Percentiles rank a stretch among this genome's conserved stretches.
These are phyloP conservation scores for Callimico goeldii DNA, from an alignment of 2,797 vertebrate genomes.

Conservation along the genomic window DNA sequence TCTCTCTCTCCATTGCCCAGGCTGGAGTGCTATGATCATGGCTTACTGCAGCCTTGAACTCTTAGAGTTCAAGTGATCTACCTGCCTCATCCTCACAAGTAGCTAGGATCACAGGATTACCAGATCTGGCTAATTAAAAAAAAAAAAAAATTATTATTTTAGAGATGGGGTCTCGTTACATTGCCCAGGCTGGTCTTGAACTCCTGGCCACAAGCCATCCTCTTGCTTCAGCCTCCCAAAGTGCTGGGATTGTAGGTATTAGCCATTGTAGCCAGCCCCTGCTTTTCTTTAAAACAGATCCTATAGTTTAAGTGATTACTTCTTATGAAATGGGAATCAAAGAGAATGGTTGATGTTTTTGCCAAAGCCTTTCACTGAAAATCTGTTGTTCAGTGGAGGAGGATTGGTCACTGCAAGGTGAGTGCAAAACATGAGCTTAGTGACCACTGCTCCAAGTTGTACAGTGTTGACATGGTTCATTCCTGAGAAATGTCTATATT, in stretches of 20 bases:
- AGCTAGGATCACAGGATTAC: background rate
- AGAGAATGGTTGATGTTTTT: slow-evolving; percentile 62
- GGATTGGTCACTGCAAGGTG: slow-evolving; percentile 24
- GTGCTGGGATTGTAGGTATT: background rate
- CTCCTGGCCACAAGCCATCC: background rate
- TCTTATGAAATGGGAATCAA: slow-evolving; percentile 63
- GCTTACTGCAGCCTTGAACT: background rate
- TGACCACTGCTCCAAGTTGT: background rate
- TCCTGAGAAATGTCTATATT: background rate
- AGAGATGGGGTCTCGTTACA: background rate
- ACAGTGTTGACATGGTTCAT: background rate
- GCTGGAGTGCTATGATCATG: background rate
- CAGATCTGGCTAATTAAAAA: background rate
- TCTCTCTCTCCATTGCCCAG: background rate
- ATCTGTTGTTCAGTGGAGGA: slow-evolving; percentile 52
- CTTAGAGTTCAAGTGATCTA: background rate
- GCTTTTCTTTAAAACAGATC: slow-evolving; percentile 49
- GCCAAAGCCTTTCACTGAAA: slow-evolving; percentile 51
- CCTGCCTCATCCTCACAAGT: background rate
- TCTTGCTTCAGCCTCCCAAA: background rate
- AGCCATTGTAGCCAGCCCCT: background rate
- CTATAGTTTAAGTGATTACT: slow-evolving; percentile 61
- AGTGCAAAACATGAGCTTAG: background rate
- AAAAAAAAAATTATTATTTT: background rate
- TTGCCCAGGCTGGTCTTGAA: background rate